Evolutionary conservation across 2,888 invertebrate genomes (phyloP).

Genomic region (Orthosia cruda): DNA sequence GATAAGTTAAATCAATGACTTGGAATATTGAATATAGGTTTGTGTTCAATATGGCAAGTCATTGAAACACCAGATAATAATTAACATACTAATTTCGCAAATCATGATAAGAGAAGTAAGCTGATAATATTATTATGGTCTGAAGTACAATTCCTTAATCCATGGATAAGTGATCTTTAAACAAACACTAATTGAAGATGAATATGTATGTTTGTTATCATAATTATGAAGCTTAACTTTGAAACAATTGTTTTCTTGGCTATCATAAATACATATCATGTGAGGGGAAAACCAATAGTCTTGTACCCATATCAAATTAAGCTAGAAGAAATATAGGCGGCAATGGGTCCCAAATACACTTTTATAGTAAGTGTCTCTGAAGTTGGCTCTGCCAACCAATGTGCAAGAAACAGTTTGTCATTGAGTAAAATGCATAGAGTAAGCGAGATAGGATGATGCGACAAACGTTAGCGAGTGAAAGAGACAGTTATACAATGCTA

Average conservation of each 20-base stretch:
- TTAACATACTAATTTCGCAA: neutral
- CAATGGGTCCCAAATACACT: no score
- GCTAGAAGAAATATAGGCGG: neutral
- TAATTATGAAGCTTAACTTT: neutral
- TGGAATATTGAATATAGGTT: no score
- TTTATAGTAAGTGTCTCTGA: no score
- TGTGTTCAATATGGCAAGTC: no score
- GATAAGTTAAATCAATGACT: no score
- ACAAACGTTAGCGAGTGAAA: no score
- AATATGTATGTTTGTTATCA: neutral
- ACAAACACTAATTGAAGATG: neutral
- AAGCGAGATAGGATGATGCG: no score
- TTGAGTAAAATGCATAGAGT: no score
- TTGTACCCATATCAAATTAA: neutral
- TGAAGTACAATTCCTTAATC: neutral
- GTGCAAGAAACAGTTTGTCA: no score
- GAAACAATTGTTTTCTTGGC: neutral
- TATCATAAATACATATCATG: neutral
- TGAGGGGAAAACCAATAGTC: neutral
- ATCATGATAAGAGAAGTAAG: neutral
- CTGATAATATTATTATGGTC: neutral
- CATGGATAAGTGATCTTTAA: conserved; percentile 9
- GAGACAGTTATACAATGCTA: no score
- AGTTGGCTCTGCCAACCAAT: no score
- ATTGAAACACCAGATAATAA: neutral